These are phyloP conservation scores for Eumacrocentrus americanus DNA, from an alignment of 2,888 invertebrate genomes.

Conservation along the genomic window DNA sequence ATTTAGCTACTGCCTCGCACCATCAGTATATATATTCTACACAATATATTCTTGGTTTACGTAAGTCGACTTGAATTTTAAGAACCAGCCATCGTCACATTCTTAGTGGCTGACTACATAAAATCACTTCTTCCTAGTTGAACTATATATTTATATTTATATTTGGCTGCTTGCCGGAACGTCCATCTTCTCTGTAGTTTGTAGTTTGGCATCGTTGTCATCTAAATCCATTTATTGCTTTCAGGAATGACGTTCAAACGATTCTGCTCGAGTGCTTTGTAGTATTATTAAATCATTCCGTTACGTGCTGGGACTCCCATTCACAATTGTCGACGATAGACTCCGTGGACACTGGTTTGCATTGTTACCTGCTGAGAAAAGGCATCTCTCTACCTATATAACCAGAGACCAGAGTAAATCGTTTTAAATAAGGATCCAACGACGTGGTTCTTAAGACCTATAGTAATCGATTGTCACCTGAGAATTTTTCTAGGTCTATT, in stretches of 20 bases:
- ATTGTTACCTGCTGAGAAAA: not conserved
- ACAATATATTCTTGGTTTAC: not conserved
- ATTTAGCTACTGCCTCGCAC: not conserved
- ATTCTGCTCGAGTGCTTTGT: not conserved
- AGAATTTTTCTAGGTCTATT: slow-evolving; percentile 7
- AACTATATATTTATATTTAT: not conserved
- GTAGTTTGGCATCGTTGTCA: not conserved
- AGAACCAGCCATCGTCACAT: slow-evolving; percentile 2
- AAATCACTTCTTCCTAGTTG: not conserved
- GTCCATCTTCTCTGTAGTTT: not conserved
- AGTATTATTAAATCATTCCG: slow-evolving; percentile 5
- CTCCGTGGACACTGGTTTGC: not conserved
- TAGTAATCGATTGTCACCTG: too few relatives aligned
- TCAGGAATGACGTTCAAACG: not conserved
- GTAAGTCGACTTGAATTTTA: not conserved
- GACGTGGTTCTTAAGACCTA: not conserved
- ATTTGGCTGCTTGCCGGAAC: not conserved
- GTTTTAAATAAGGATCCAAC: slow-evolving; percentile 19
- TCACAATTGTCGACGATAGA: slow-evolving; percentile 1
- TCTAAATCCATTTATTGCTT: not conserved
- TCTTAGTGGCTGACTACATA: not conserved
- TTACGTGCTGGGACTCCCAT: not conserved
- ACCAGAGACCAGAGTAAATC: slow-evolving; percentile 10
- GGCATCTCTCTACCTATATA: not conserved
- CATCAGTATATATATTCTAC: not conserved